These are phyloP conservation scores for Typhlomys cinereus DNA, from an alignment of 2,113 vertebrate species.

Conservation along the genomic window DNA sequence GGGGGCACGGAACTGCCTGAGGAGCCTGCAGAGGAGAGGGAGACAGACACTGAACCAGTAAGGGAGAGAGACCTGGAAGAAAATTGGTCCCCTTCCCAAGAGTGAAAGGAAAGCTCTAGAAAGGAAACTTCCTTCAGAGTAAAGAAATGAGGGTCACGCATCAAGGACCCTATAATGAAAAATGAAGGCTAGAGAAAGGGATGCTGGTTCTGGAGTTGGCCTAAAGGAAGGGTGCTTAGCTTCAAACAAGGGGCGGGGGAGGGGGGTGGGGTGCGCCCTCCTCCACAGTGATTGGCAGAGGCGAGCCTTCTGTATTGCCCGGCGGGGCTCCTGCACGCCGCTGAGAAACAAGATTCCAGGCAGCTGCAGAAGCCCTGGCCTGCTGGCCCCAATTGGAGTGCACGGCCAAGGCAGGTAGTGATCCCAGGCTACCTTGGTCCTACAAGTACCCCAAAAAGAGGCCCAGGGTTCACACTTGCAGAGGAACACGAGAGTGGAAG, in stretches of 20 bases:
- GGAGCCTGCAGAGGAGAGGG: conserved; percentile 15
- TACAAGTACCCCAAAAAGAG: neutral
- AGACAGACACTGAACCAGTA: neutral
- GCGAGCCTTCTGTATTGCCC: neutral
- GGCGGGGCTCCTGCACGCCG: neutral
- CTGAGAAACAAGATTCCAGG: neutral
- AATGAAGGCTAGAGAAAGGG: neutral
- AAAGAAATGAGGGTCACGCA: neutral
- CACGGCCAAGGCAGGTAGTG: neutral
- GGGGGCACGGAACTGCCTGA: conserved; percentile 20
- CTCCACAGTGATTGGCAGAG: neutral
- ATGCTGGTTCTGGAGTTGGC: neutral
- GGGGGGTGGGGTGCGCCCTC: neutral
- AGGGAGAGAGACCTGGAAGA: neutral
- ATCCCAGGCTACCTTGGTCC: neutral
- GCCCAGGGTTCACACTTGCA: too few relatives aligned
- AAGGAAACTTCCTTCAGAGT: conserved; percentile 14
- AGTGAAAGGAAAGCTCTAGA: conserved; percentile 22
- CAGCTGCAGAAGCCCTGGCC: neutral
- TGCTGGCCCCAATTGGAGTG: neutral
- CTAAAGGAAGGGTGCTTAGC: neutral
- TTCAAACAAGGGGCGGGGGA: too few relatives aligned
- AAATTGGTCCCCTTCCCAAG: conserved; percentile 29
- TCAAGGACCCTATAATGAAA: neutral
- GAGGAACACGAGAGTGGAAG: too few relatives aligned